Conservation (phyloP, 2,113 vertebrate genomes). For the Onychostoma macrolepis region DNA sequence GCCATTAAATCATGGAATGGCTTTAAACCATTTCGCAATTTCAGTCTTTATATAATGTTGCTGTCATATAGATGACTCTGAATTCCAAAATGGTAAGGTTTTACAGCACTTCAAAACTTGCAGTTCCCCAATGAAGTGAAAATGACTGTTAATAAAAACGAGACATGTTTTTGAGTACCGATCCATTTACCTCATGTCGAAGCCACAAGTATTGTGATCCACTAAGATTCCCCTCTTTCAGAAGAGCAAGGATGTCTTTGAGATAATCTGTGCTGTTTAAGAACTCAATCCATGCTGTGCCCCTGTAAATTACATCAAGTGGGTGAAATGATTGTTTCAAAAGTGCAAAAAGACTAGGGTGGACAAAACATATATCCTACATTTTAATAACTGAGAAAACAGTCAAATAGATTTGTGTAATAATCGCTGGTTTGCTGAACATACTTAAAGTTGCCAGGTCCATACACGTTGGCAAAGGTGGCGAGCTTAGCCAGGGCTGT, state of each 20-base stretch:
- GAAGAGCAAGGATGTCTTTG: conserved; percentile 78
- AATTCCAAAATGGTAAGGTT: too few relatives aligned
- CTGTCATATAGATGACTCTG: too few relatives aligned
- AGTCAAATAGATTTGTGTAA: background rate
- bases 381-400: background rate
- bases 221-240: conserved; percentile 83
- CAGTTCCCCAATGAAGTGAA: too few relatives aligned
- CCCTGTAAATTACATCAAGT: conserved; percentile 68
- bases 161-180: too few relatives aligned
- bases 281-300: conserved; percentile 91
- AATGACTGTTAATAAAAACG: too few relatives aligned
- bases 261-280: conserved; percentile 84
- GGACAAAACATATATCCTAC: background rate
- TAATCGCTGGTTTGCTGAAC: conserved; percentile 14
- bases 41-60: too few relatives aligned
- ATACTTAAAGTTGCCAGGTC: conserved; percentile 88
- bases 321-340: background rate
- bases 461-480: conserved; percentile 89
- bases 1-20: too few relatives aligned
- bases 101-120: too few relatives aligned
- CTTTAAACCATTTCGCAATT: too few relatives aligned
- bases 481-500: conserved; percentile 87
- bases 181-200: conserved; percentile 84
- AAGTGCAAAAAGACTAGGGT: background rate
- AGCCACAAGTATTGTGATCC: conserved; percentile 94